Evolutionary conservation across 2,888 invertebrate genomes (phyloP).

Genomic region (Pyralis farinalis): DNA sequence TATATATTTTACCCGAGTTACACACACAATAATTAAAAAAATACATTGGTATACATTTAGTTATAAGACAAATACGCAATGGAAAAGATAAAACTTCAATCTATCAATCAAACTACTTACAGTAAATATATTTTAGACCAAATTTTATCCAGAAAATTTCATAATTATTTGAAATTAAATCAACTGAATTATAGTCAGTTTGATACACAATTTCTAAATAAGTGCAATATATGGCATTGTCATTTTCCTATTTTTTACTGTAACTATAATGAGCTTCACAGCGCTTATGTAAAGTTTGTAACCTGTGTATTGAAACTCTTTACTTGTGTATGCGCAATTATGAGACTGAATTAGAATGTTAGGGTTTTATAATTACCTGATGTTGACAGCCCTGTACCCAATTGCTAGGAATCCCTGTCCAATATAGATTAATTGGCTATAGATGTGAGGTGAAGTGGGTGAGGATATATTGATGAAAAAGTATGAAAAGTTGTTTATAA

Average conservation of each 20-base stretch:
- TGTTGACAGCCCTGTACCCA: conserved; percentile 29
- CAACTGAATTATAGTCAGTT: too few species aligned
- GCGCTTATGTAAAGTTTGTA: not conserved
- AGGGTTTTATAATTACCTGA: conserved; percentile 45
- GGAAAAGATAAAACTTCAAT: too few species aligned
- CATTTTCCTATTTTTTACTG: conserved; percentile 31
- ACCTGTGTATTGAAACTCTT: conserved; percentile 22
- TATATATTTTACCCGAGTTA: too few species aligned
- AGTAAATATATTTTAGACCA: too few species aligned
- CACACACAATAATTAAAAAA: too few species aligned
- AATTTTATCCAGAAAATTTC: too few species aligned
- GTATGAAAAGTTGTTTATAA: not conserved
- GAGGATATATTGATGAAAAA: not conserved
- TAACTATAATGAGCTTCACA: conserved; percentile 10
- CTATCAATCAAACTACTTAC: too few species aligned
- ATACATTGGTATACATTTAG: too few species aligned
- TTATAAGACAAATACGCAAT: too few species aligned
- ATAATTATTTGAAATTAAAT: too few species aligned
- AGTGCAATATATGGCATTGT: too few species aligned
- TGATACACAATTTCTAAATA: too few species aligned
- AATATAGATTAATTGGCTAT: conserved; percentile 15
- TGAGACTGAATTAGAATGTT: conserved; percentile 74
- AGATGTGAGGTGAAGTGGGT: conserved; percentile 9
- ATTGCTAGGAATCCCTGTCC: conserved; percentile 18
- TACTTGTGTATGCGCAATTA: conserved; percentile 70